Conservation (phyloP, 2,888 invertebrate genomes). For the Brachyptera putata region DNA sequence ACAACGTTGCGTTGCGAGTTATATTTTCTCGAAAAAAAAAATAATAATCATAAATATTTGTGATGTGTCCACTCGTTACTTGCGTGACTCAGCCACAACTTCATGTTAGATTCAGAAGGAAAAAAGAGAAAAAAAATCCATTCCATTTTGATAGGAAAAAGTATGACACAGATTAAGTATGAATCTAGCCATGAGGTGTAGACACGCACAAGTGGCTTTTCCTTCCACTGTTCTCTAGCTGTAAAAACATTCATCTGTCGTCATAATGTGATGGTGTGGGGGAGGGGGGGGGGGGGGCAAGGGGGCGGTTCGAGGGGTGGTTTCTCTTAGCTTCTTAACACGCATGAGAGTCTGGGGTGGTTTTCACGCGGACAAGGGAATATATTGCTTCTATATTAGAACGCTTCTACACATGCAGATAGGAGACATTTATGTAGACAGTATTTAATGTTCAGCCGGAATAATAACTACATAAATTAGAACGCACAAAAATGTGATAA, state of each 20-base stretch:
- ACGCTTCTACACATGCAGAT: too few relatives aligned
- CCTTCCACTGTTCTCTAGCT: constrained; percentile 1
- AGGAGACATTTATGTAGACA: too few relatives aligned
- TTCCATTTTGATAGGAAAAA: constrained; percentile 15
- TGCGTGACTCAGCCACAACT: constrained; percentile 10
- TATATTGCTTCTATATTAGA: too few relatives aligned
- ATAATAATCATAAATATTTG: not conserved
- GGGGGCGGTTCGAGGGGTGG: not conserved
- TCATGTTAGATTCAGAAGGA: not conserved
- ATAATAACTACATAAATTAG: too few relatives aligned
- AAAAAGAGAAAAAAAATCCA: constrained; percentile 10
- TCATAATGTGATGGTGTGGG: not conserved
- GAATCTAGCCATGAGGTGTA: constrained; percentile 19
- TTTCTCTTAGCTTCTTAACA: not conserved
- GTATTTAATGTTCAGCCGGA: too few relatives aligned
- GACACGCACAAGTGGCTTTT: constrained; percentile 16
- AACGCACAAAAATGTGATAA: too few relatives aligned
- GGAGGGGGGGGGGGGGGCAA: not conserved
- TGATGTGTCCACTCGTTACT: not conserved
- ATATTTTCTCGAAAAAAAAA: not conserved
- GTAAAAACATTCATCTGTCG: constrained; percentile 11
- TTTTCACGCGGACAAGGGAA: too few relatives aligned
- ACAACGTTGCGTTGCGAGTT: not conserved
- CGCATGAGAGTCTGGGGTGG: too few relatives aligned
- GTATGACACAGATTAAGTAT: constrained; percentile 18